Base-by-base conservation (phyloP, 2,797 vertebrate genomes). In the Centroberyx gerrardi region DNA sequence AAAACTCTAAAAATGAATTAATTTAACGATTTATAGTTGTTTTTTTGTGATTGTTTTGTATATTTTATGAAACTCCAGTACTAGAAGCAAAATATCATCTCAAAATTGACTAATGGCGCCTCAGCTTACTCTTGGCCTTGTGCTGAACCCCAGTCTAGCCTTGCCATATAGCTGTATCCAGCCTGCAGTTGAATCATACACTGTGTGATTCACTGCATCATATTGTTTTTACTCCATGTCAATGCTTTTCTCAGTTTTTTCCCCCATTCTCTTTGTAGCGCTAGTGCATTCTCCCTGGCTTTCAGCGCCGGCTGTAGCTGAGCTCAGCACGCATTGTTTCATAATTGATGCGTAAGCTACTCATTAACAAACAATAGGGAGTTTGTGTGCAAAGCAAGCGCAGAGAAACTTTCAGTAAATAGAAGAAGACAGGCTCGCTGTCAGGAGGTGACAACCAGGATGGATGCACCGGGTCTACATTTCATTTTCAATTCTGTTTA, bases 321-420 rank as follows among this genome's bases (percentile, higher is more conserved):
- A 31, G n/a, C 60, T 42, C 77, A 63, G 67, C 71, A 48, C 52
- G 70, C 1, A 0, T 3, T 17, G 29, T 28, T 87, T 68, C 44
- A 66, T 82, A 77, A 82, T 62, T 72, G 79, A 84, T 74, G 63
- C 40, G 40, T 52, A 31, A 77, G 75, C 31, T 38, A 49, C 72
- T 83, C 66, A 79, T 82, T 74, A 84, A 58, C 66, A 69, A 72
- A 66, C 65, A 68, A 84, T 59, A 31, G 33, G 58, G 62, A 46
- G 28, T 40, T 14, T 51, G 31, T 60, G 69, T 40, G 76, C 42
- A 29, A 33, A 42, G 54, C 42, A 40, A 14, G 56, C 31, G 29
- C 29, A 17, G 33, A 58, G 5, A 17, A 58, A 29, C 55, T 58
- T 36, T 36, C 29, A 36, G 31, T 36, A 58, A 29, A 55, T 58